Evolutionary conservation across 2,888 invertebrate species (phyloP), one percentile per base, ranked within the genome.

Genomic region (Netelia melanura): DNA sequence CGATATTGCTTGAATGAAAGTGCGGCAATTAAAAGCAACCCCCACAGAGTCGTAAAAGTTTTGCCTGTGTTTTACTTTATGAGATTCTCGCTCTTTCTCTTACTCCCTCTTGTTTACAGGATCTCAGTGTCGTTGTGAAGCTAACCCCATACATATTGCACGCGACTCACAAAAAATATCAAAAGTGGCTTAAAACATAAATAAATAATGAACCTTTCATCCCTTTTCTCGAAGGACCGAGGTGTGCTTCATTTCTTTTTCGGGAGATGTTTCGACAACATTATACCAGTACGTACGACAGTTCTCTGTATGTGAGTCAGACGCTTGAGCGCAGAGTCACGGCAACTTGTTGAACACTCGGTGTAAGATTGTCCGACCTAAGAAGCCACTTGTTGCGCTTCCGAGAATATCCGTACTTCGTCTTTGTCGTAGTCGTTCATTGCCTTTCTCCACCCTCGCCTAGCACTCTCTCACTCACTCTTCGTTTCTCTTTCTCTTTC

Each of bases 381-480:
- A 93, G 93, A 93, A 92, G 90, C 93, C 92, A 93, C 93, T 92
- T 93, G 93, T 93, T 93, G 93, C 91, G 38, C 56, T 17, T 38
- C 44, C 58, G 58, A 75, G 21, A 43, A 21, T 43, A 58, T 30
- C 14, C 38, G 61, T 79, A 74, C 86, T 88, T 89, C 87, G 70
- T 56, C 65, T 56, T 21, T 21, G 58, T 89, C 87, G 68, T 56
- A 56, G 58, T 21, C 58, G 58, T 58, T 58, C 58, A 9, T 10
- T 48, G 10, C 87, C 87, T 86, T 89, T 83, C 76, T 38, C 81
- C 48, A 52, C 75, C 43, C 58, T 38, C 38, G 38, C 30, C 30
- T 30, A 3, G 3, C 30, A 30, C 30, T 38, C 38, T 8, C 38
- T 38, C 38, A 6, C 38, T 38, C 38, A 6, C 38, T 38, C 38